Base-by-base conservation (phyloP, 2,888 invertebrate genomes). In the Leptarthrus brevirostris region DNA sequence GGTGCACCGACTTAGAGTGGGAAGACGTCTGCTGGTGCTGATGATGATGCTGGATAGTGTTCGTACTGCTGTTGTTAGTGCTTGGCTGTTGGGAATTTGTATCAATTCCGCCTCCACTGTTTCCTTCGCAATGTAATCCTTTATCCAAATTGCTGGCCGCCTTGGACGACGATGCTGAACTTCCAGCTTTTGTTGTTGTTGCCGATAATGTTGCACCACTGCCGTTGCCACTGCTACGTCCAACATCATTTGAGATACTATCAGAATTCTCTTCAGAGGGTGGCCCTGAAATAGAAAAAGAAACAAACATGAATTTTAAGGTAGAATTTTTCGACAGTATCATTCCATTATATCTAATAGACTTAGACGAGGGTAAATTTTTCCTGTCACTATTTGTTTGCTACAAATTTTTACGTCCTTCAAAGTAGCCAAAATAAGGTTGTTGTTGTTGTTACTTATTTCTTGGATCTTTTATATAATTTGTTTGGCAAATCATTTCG, bases 31-130 rank as follows among this genome's bases (percentile, higher is more conserved):
- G 77, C 73, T 80, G 79, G 54, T 78, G 79, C 64, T 78, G 79
- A 64, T 79, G 79, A 18, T 79, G 79, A 24, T 79, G 80, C 58
- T 80, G 81, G 54, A 80, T 79, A 78, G 79, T 77, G 76, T 80
- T 76, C 30, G 40, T 74, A 53, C 24, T 56, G 56, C 54, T 74
- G 73, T 54, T 73, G 24, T 22, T 40, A 14, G 2, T 72, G 26
- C 6, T 34, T 4, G 18, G n/a, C 18, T 64, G 73, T 34, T 74
- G 75, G 8, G 44, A 64, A 64, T 58, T 76, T 58, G 74, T 54
- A 72, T 74, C 74, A 52, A 75, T 66, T 69, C 69, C 40, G 4
- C 74, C 73, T 10, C 56, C 34, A 18, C 20, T 16, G 16, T 44
- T 26, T 58, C 64, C 73, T 34, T 76, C 74, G 12, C 72, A 49